These are phyloP conservation scores for Pasiphila rectangulata DNA, from an alignment of 2,888 invertebrate species.

Conservation along the genomic window DNA sequence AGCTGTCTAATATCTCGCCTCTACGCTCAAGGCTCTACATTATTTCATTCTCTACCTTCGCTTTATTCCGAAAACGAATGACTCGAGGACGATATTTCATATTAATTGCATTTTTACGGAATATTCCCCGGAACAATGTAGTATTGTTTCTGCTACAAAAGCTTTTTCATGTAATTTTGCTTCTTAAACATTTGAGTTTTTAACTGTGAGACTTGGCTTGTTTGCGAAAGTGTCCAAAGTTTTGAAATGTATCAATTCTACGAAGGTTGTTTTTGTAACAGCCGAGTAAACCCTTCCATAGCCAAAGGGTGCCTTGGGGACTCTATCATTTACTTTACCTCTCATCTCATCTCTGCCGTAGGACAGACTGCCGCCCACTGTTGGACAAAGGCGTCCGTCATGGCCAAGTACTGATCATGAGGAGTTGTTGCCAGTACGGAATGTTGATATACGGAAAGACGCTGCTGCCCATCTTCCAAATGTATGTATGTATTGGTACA, in stretches of 20 bases:
- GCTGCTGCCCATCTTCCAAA: no score
- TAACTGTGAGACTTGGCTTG: neutral
- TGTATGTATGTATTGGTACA: no score
- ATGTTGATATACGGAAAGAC: no score
- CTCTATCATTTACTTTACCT: no score
- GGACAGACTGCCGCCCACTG: no score
- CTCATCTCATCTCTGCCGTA: no score
- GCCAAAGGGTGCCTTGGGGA: no score
- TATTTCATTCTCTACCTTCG: conserved; percentile 34
- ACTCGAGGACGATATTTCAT: conserved; percentile 53
- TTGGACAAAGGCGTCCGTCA: no score
- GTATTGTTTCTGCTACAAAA: conserved; percentile 25
- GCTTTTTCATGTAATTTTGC: conserved; percentile 9
- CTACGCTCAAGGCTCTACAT: conserved; percentile 19
- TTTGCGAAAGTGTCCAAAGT: neutral
- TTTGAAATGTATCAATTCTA: conserved; percentile 4
- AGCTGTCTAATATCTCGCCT: conserved; percentile 10
- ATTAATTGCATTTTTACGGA: conserved; percentile 52
- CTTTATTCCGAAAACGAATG: conserved; percentile 43
- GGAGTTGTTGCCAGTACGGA: no score
- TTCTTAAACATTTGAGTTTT: neutral
- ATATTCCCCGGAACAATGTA: conserved; percentile 18
- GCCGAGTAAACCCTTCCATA: no score
- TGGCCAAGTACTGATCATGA: no score
- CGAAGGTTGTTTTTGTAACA: neutral